These are phyloP conservation scores for Xyrauchen texanus DNA, from an alignment of 2,113 vertebrate genomes.

Conservation along the genomic window DNA sequence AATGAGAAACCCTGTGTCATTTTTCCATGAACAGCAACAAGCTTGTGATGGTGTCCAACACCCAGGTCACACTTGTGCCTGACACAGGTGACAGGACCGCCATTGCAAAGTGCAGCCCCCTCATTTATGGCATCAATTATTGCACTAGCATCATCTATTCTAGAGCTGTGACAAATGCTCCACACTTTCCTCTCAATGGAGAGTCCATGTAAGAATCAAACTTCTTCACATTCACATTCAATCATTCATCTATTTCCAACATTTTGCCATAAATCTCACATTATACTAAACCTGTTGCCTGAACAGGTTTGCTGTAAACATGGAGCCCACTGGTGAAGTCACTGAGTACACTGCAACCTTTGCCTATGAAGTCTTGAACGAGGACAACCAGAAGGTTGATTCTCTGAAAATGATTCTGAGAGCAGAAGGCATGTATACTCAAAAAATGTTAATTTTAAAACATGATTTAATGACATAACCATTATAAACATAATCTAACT, in stretches of 20 bases:
- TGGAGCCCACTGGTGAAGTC: conserved; percentile 83
- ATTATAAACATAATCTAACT: too few species aligned
- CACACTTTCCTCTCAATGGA: conserved; percentile 80
- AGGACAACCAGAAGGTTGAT: conserved; percentile 75
- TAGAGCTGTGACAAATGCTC: conserved; percentile 71
- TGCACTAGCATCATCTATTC: conserved; percentile 76
- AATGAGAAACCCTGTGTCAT: neutral
- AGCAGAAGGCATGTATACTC: conserved; percentile 79
- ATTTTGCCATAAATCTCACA: neutral
- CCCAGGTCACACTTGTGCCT: conserved; percentile 73
- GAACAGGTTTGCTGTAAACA: conserved; percentile 82
- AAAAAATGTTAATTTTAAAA: neutral
- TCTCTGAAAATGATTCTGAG: conserved; percentile 77
- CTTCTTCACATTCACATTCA: conserved; percentile 21
- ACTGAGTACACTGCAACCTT: conserved; percentile 81
- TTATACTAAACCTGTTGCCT: neutral
- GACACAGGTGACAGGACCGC: conserved; percentile 68
- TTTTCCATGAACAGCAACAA: conserved; percentile 75
- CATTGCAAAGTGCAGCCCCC: conserved; percentile 72
- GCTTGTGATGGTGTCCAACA: conserved; percentile 77
- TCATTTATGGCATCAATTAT: conserved; percentile 80
- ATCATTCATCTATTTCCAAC: neutral
- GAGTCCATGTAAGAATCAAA: conserved; percentile 75
- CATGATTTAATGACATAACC: neutral
- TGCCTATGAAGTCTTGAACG: conserved; percentile 68